Percentiles rank a stretch among this genome's conserved stretches.
phyloP scores from a whole-genome alignment of 1,140 invertebrate genomes.

The Bombus fervidus region DNA sequence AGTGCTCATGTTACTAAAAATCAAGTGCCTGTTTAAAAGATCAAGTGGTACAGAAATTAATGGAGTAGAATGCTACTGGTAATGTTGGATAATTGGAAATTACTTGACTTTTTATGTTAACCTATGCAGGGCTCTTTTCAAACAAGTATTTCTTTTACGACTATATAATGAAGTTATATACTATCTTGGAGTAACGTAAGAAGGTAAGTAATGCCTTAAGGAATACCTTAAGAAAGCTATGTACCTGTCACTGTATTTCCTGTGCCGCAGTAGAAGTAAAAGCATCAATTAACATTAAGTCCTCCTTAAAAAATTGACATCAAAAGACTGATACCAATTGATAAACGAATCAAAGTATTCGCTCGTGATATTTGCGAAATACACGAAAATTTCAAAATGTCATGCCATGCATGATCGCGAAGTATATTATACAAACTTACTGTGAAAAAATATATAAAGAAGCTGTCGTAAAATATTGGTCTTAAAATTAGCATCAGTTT shows the following conservation, averaged over 20 bases:
- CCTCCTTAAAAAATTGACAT: slow-evolving; percentile 1
- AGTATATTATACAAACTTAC: no score
- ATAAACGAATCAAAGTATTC: neutral
- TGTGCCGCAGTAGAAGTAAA: slow-evolving; percentile 76
- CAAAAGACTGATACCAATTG: slow-evolving; percentile 23
- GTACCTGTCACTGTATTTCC: slow-evolving; percentile 77
- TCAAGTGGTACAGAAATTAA: neutral
- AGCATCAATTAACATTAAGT: slow-evolving; percentile 70
- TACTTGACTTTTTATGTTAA: neutral
- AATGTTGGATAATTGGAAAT: neutral
- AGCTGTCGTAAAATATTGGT: no score
- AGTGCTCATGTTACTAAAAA: neutral
- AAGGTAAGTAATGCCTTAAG: neutral
- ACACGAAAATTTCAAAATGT: neutral
- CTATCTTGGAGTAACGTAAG: neutral
- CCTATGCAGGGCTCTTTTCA: neutral
- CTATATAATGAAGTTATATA: neutral
- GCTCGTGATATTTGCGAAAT: neutral
- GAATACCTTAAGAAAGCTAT: slow-evolving; percentile 60
- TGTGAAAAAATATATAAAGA: no score
- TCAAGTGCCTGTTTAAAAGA: neutral
- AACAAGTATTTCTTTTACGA: neutral
- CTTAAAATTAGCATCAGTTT: no score
- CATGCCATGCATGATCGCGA: no score
- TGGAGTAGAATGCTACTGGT: neutral